Conservation (phyloP, 1,140 invertebrate species). For the Charaxes varanes region DNA sequence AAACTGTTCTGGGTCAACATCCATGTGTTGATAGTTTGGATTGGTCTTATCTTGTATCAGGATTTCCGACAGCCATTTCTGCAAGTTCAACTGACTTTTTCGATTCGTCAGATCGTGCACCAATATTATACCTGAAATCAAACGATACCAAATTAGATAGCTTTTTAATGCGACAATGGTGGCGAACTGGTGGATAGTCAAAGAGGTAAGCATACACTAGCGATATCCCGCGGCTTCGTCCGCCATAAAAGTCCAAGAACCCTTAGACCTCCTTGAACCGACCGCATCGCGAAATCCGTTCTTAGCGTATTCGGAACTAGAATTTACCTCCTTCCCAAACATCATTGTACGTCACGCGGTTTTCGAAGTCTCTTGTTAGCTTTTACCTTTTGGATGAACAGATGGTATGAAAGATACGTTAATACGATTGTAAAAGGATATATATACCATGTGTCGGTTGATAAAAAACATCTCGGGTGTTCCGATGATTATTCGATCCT, state of each 20-base stretch:
- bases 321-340: too few species aligned
- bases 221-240: too few species aligned
- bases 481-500: conserved; percentile 93
- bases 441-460: conserved; percentile 89
- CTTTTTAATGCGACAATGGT: too few species aligned
- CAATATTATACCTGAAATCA: conserved; percentile 86
- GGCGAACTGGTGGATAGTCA: too few species aligned
- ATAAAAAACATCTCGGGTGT: conserved; percentile 94
- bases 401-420: not conserved
- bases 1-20: conserved; percentile 94
- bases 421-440: not conserved
- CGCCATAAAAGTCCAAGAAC: too few species aligned
- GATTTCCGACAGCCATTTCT: conserved; percentile 94
- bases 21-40: conserved; percentile 72
- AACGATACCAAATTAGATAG: not conserved
- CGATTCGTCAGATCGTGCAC: conserved; percentile 97
- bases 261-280: too few species aligned
- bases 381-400: too few species aligned
- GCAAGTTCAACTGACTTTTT: conserved; percentile 95
- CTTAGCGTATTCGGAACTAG: too few species aligned
- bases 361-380: too few species aligned
- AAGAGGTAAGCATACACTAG: too few species aligned
- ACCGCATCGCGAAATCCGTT: too few species aligned
- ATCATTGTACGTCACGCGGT: too few species aligned
- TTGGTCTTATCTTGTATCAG: conserved; percentile 82